phyloP scores from a whole-genome alignment of 2,888 invertebrate species.

The Parapristionchus giblindavisi region DNA sequence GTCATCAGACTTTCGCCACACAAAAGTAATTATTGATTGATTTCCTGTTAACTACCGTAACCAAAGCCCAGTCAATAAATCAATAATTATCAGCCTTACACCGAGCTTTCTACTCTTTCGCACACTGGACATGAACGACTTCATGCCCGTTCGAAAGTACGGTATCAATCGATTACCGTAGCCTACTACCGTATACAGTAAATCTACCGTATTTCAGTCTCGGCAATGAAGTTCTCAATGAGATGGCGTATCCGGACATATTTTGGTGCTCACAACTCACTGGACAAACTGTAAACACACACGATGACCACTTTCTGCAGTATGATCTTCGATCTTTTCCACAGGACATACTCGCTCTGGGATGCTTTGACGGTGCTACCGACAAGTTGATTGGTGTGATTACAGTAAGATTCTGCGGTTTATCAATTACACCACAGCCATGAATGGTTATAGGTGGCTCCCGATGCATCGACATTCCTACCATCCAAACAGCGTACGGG shows the following conservation, averaged over 20 bases:
- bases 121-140: conserved; percentile 27
- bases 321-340: neutral
- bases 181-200: neutral
- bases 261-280: conserved; percentile 27
- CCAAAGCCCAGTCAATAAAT: too few relatives aligned
- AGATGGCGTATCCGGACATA: conserved; percentile 34
- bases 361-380: conserved; percentile 16
- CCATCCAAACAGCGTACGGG: neutral
- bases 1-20: neutral
- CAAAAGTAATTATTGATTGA: neutral
- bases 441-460: conserved; percentile 17
- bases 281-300: conserved; percentile 14
- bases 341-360: conserved; percentile 21
- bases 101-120: conserved; percentile 12
- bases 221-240: conserved; percentile 10
- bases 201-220: conserved; percentile 1
- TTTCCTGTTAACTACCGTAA: conserved; percentile 5
- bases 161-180: conserved; percentile 26
- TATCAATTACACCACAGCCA: neutral
- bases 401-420: neutral
- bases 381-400: conserved; percentile 26
- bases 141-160: conserved; percentile 25
- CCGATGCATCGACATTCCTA: conserved; percentile 17
- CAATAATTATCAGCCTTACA: conserved; percentile 9
- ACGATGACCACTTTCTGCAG: neutral